Conservation (phyloP, 2,888 invertebrate genomes). For the Endomychus coccineus region DNA sequence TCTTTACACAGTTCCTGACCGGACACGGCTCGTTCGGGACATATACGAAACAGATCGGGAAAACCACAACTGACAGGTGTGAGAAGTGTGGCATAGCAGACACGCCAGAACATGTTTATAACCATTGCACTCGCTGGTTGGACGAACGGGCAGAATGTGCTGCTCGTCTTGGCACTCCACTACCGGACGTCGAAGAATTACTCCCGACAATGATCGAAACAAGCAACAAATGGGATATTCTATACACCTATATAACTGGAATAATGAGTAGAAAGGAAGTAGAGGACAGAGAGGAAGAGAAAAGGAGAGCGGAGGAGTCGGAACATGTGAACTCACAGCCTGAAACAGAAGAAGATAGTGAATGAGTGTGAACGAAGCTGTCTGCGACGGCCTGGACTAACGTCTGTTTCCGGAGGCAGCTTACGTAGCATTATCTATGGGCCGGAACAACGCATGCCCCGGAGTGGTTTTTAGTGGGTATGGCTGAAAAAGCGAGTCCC, state of each 20-base stretch:
- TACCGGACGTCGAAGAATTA: neutral
- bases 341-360: too few species aligned
- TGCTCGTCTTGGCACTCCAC: neutral
- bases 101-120: neutral
- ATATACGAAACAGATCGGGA: conserved; percentile 2
- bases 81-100: neutral
- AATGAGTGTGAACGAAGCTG: too few species aligned
- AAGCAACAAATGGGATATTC: neutral
- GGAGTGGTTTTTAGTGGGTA: too few species aligned
- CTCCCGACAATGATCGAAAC: neutral
- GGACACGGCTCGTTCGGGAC: conserved; percentile 9
- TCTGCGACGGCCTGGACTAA: too few species aligned
- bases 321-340: too few species aligned
- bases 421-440: too few species aligned
- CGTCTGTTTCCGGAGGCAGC: too few species aligned
- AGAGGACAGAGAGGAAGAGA: conserved; percentile 4
- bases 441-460: too few species aligned
- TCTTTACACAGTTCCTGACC: conserved; percentile 10
- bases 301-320: neutral
- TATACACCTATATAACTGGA: neutral
- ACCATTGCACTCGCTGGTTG: conserved; percentile 2
- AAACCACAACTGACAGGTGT: neutral
- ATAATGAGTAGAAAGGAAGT: conserved; percentile 1
- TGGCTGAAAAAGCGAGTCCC: too few species aligned
- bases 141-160: neutral